Conservation (phyloP, 2,888 invertebrate species). For the Trachelus tabidus region DNA sequence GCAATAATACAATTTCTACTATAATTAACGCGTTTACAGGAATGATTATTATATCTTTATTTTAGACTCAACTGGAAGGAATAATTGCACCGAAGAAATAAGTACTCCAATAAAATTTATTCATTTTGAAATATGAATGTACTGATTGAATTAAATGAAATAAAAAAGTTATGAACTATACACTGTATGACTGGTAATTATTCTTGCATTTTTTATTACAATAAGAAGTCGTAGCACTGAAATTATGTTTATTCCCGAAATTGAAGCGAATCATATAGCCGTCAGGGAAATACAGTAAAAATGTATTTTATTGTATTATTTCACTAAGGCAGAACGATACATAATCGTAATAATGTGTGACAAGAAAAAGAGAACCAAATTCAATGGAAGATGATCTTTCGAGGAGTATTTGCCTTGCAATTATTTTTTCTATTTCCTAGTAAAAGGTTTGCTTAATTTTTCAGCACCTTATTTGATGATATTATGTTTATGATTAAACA, state of each 20-base stretch:
- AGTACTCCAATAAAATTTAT: constrained; percentile 31
- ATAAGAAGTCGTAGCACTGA: background rate
- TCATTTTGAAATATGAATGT: background rate
- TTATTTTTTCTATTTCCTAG: background rate
- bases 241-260: background rate
- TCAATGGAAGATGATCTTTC: background rate
- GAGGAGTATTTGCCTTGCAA: background rate
- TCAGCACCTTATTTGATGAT: background rate
- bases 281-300: background rate
- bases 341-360: background rate
- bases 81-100: constrained; percentile 95
- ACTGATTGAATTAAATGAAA: background rate
- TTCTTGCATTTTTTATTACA: background rate
- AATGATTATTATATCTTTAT: constrained; percentile 39
- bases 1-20: background rate
- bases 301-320: constrained; percentile 1
- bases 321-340: background rate
- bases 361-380: background rate
- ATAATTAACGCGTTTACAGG: background rate
- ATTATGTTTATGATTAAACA: background rate
- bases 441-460: background rate
- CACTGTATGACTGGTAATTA: background rate
- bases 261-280: background rate
- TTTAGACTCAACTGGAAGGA: constrained; percentile 90
- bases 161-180: background rate